Evolutionary conservation across 2,113 vertebrate genomes (phyloP), one percentile per base, ranked within the genome.

Genomic region (Neofelis nebulosa): DNA sequence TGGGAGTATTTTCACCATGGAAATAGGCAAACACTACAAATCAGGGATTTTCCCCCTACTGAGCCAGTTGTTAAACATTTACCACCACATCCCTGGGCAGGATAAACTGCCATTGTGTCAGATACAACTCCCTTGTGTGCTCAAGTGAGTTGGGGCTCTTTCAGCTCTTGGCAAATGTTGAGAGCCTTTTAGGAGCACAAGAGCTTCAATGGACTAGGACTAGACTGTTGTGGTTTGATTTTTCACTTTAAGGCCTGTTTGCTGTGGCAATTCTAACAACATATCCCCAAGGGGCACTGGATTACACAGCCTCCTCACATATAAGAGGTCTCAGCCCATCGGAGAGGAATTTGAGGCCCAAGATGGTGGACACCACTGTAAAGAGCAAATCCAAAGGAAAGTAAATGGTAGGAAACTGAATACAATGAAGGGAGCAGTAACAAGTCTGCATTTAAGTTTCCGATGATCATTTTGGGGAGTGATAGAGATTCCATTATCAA

Each of bases 401-500:
- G 41, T 57, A 74, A 87, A 92, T 95, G 33, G 3, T 61, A 92
- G 48, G 68, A 95, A 95, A 94, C 12, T 82, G 48, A 93, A 91
- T 78, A 38, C 41, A 93, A 65, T 73, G 41, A 93, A 96, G 45
- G 12, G 23, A 96, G 9, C 41, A 97, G 15, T n/a, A 89, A 74
- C 14, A 94, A 97, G 33, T 80, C 31, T 87, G 19, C 66, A 93
- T 97, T 95, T 38, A 95, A 74, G 89, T 95, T 95, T 89, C 29
- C 7, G 8, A 38, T 55, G 33, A 86, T 94, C 27, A 55, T 76
- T 97, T 92, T 66, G 31, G 73, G 21, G n/a, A 71, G 11, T 76
- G 68, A 97, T 13, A 92, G 89, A 4, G 9, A 96, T 89, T 96
- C 31, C 31, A 31, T 71, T 97, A 94, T 92, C 80, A 97, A 96